Percentiles rank a stretch among this genome's conserved stretches.
Evolutionary conservation across 1,140 invertebrate genomes (phyloP).

Genomic region (Oryctes rhinoceros): DNA sequence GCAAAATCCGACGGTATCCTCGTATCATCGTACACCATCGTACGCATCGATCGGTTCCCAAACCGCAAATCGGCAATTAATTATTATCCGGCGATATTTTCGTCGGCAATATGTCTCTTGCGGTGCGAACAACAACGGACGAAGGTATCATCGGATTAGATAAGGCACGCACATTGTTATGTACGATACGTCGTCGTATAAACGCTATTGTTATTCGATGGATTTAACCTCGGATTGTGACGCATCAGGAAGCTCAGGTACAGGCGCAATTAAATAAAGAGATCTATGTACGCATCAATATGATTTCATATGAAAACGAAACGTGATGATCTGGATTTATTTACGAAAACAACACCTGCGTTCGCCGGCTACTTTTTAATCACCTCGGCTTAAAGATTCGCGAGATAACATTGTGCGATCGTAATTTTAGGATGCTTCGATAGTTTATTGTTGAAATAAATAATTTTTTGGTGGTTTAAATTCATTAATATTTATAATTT

Average conservation of each 20-base stretch:
- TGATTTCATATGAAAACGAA: not conserved
- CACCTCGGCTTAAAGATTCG: too few species aligned
- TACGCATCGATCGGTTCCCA: constrained; percentile 16
- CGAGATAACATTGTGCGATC: too few species aligned
- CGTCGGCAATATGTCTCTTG: constrained; percentile 7
- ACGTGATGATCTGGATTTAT: too few species aligned
- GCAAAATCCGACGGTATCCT: not conserved
- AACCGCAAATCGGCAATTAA: constrained; percentile 27
- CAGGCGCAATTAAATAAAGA: constrained; percentile 28
- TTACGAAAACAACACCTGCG: too few species aligned
- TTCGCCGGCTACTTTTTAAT: too few species aligned
- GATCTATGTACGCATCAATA: not conserved
- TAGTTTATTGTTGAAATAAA: too few species aligned
- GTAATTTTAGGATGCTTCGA: too few species aligned
- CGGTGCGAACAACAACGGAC: constrained; percentile 12
- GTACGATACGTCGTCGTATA: constrained; percentile 1
- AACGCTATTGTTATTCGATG: constrained; percentile 24
- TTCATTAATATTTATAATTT: too few species aligned
- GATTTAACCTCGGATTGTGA: constrained; percentile 25
- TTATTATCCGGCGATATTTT: not conserved
- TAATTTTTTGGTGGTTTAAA: too few species aligned
- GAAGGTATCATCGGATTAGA: constrained; percentile 12
- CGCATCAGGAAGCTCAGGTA: constrained; percentile 13
- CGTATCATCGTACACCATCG: not conserved
- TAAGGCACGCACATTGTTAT: constrained; percentile 34